These are phyloP conservation scores for Drosophila mercatorum DNA, from an alignment of 2,888 invertebrate species.

Conservation along the genomic window DNA sequence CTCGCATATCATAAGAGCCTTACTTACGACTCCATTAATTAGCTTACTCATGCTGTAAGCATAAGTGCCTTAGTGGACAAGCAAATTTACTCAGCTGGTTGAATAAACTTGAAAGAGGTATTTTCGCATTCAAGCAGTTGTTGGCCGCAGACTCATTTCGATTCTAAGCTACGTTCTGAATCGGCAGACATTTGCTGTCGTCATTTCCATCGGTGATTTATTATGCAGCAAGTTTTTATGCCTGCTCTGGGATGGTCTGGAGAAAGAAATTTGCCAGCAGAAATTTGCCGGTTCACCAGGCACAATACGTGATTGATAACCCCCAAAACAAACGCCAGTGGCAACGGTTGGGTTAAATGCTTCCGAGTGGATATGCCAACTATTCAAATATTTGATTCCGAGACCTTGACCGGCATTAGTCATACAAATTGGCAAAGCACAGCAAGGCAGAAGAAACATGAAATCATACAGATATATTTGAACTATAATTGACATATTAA, in stretches of 20 bases:
- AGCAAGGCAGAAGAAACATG: not conserved
- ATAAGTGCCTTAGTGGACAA: not conserved
- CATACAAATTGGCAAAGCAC: constrained; percentile 15
- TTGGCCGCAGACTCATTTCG: not conserved
- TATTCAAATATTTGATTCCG: constrained; percentile 22
- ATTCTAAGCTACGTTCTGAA: constrained; percentile 31
- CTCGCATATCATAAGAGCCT: not conserved
- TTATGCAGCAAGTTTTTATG: constrained; percentile 64
- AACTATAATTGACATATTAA: not conserved
- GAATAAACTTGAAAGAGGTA: constrained; percentile 10
- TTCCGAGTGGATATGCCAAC: constrained; percentile 9
- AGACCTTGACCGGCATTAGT: constrained; percentile 30
- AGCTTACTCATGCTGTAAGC: not conserved
- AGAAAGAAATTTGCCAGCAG: constrained; percentile 31
- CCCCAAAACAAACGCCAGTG: constrained; percentile 8
- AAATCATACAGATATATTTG: not conserved
- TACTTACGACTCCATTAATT: not conserved
- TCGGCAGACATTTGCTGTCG: constrained; percentile 50
- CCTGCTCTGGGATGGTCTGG: constrained; percentile 20
- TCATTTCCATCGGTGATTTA: constrained; percentile 70
- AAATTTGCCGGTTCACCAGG: constrained; percentile 48
- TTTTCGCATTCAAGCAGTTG: constrained; percentile 19
- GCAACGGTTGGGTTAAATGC: constrained; percentile 26
- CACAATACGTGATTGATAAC: constrained; percentile 50
- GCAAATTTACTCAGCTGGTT: not conserved